phyloP scores from a whole-genome alignment of 2,113 vertebrate species.

The Anolis sagrei region DNA sequence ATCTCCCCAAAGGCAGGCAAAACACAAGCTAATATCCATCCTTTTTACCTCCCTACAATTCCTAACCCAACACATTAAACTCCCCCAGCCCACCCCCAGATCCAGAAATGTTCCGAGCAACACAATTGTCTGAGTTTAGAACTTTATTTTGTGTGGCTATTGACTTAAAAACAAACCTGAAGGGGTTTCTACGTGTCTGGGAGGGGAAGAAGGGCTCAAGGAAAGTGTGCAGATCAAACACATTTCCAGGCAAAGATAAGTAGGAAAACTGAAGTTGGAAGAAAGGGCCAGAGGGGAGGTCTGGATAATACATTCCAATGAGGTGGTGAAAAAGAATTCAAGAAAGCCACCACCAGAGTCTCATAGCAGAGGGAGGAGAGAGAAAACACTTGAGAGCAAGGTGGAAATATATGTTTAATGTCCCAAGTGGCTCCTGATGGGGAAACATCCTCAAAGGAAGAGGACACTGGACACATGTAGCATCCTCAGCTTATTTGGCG shows the following conservation, averaged over 20 bases:
- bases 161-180: background rate
- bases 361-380: background rate
- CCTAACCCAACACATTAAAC: background rate
- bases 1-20: background rate
- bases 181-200: background rate
- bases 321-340: background rate
- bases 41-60: background rate
- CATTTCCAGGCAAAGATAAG: background rate
- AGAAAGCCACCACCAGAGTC: background rate
- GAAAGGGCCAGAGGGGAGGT: background rate
- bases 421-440: background rate
- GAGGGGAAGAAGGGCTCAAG: background rate
- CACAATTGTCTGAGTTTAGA: too few relatives aligned
- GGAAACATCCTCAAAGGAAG: background rate
- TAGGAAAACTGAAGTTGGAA: background rate
- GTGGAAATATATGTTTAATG: background rate
- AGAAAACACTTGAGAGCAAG: background rate
- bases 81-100: too few relatives aligned
- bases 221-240: conserved; percentile 33
- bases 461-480: background rate
- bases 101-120: too few relatives aligned
- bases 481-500: background rate
- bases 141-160: background rate
- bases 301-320: conserved; percentile 13
- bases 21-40: too few relatives aligned